Evolutionary conservation across 2,888 invertebrate species (phyloP), one percentile per base, ranked within the genome.

Genomic region (Atethmia centrago): DNA sequence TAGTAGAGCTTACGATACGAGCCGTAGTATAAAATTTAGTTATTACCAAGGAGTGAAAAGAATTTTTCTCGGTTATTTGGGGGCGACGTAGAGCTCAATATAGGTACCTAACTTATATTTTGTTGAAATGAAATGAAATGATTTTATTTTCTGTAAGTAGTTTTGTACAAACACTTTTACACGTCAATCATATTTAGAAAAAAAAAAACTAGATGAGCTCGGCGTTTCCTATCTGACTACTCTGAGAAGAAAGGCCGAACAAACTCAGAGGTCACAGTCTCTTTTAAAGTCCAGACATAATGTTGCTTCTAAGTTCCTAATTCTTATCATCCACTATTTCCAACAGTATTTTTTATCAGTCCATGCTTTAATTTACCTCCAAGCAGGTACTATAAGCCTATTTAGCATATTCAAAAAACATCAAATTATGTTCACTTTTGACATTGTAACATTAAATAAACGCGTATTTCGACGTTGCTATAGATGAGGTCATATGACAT

Each of bases 381-480:
- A 36, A 12, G 5, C 7, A 4, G 36, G 36, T 58, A 1, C 21
- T 31, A 58, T 28, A 47, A n/a, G 47, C 62, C 56, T 53, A 49
- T 47, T 58, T 56, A 42, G 3, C 47, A 55, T 28, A 47, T n/a
- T 67, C 62, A 61, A 53, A 58, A 67, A 66, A 49, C n/a, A 28
- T 21, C 28, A 7, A 28, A 63, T 83, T 72, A 47, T 58, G 49
- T 47, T 62, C 31, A 21, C 3, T 61, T 80, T 75, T 83, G 80
- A 77, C 81, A 84, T 71, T 81, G 65, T 51, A 73, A 77, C 25
- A 75, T 80, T 77, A 63, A 53, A 72, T 71, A 62, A 59, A 61
- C 56, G 61, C 55, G 53, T 58, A 58, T 61, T 21, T 76, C 28
- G 83, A 85, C 83, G 45, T 74, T 83, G 83, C 85, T 74, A 71